phyloP scores from a whole-genome alignment of 2,113 vertebrate genomes.

The Malurus cyaneus region DNA sequence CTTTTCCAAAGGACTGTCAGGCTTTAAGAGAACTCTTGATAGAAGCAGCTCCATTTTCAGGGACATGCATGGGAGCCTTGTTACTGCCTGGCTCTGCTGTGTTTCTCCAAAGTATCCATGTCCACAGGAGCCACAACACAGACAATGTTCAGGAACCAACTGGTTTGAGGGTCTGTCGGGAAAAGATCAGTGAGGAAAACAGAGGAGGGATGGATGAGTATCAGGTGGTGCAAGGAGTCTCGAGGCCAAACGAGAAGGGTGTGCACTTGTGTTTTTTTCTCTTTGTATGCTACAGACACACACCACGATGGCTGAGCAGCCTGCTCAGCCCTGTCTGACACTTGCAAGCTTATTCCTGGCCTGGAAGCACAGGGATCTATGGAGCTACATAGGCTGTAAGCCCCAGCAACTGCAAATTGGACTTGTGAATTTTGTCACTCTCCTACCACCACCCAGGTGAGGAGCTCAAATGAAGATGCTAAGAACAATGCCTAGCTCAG shows the following conservation, averaged over 20 bases:
- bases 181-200: not conserved
- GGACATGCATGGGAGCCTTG: not conserved
- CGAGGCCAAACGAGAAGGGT: accelerated
- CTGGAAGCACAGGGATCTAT: not conserved
- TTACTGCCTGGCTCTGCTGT: not conserved
- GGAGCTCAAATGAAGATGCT: not conserved
- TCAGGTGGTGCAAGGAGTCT: not conserved
- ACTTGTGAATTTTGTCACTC: not conserved
- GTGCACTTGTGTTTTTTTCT: not conserved
- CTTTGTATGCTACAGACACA: not conserved
- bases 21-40: not conserved
- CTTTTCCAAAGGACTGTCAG: not conserved
- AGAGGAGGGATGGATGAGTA: not conserved
- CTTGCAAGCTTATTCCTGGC: not conserved
- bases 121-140: not conserved
- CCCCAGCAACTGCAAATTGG: not conserved
- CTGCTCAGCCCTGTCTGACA: not conserved
- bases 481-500: not conserved
- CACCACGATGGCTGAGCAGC: not conserved
- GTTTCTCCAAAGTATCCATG: not conserved
- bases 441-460: not conserved
- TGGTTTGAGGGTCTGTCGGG: not conserved
- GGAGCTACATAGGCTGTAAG: not conserved
- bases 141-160: not conserved
- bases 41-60: not conserved